These are phyloP conservation scores for Itoplectis maculator DNA, from an alignment of 2,888 invertebrate species.

Conservation along the genomic window DNA sequence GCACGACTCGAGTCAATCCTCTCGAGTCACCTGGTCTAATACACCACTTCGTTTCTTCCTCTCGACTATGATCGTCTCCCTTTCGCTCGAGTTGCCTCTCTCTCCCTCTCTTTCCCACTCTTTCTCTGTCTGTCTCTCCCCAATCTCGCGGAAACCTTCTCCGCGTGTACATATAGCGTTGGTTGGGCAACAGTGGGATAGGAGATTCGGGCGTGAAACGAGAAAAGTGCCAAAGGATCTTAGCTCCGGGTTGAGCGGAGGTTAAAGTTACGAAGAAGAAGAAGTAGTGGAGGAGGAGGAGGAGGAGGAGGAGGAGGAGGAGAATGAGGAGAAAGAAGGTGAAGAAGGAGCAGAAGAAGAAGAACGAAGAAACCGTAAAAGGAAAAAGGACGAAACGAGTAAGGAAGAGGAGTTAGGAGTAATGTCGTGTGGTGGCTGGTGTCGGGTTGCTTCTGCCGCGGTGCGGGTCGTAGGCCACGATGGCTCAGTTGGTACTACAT, in stretches of 20 bases:
- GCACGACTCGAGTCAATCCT: background rate
- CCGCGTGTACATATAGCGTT: conserved; percentile 1
- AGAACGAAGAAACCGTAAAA: background rate
- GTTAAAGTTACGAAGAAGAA: conserved; percentile 32
- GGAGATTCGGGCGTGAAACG: conserved; percentile 71
- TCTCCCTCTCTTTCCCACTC: no score
- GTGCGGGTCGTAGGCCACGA: conserved; percentile 42
- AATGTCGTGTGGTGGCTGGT: conserved; percentile 37
- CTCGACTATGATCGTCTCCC: conserved; percentile 6
- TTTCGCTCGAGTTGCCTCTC: conserved; percentile 31
- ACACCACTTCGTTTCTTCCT: conserved; percentile 61
- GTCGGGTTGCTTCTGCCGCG: conserved; percentile 13
- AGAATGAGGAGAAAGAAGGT: background rate
- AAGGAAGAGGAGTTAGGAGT: conserved; percentile 25
- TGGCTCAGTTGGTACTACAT: conserved; percentile 39
- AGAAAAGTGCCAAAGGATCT: conserved; percentile 72
- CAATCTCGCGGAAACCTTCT: conserved; percentile 34
- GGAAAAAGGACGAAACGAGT: background rate
- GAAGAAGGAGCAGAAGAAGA: background rate
- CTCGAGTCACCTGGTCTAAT: conserved; percentile 23
- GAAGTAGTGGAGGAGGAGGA: background rate
- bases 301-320: background rate
- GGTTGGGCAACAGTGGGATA: conserved; percentile 42
- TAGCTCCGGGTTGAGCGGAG: conserved; percentile 40
- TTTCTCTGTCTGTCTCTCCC: conserved; percentile 63